Evolutionary conservation across 2,797 vertebrate genomes (phyloP).

Genomic region (Thamnophis elegans): DNA sequence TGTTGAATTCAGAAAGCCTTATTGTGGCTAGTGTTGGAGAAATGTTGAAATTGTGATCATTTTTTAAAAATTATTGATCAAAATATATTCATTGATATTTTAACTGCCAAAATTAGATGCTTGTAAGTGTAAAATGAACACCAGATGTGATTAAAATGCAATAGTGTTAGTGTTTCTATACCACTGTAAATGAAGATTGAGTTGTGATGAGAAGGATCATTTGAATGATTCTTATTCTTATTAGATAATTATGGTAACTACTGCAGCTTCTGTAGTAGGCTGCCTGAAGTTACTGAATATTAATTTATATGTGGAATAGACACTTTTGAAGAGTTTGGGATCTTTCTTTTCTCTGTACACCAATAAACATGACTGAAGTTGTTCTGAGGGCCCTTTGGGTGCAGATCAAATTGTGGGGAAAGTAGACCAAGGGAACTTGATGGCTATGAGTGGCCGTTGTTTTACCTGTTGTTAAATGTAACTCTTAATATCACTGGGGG

Average conservation of each 20-base stretch:
- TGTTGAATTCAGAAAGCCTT: neutral
- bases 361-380: neutral
- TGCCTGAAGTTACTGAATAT: neutral
- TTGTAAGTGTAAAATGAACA: neutral
- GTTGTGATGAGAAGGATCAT: neutral
- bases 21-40: neutral
- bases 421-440: neutral
- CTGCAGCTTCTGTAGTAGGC: neutral
- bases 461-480: neutral
- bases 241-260: neutral
- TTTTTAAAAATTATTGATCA: neutral
- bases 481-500: neutral
- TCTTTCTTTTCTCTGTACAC: neutral
- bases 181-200: neutral
- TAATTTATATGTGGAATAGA: neutral
- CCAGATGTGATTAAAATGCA: neutral
- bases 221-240: neutral
- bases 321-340: neutral
- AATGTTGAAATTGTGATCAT: neutral
- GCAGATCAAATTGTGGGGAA: neutral
- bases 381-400: neutral
- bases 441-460: neutral
- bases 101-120: neutral
- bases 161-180: neutral
- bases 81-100: neutral